These are phyloP conservation scores for Melozone crissalis DNA, from an alignment of 2,113 vertebrate species.

Conservation along the genomic window DNA sequence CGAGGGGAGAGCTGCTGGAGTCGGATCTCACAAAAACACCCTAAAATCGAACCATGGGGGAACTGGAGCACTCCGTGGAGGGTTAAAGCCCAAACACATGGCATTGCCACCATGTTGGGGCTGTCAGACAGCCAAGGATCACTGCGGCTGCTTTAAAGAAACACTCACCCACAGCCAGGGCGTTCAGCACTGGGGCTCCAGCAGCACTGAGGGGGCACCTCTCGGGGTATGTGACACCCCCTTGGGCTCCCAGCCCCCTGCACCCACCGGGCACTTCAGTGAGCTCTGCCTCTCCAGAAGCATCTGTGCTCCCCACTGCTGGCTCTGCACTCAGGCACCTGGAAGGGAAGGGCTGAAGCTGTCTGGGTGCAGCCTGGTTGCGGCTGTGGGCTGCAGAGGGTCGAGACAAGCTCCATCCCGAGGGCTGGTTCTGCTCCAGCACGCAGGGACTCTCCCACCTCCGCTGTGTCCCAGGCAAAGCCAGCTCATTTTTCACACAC, in stretches of 20 bases:
- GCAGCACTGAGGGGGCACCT: background rate
- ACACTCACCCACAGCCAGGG: background rate
- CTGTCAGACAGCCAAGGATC: background rate
- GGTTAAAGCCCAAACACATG: background rate
- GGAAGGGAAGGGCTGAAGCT: background rate
- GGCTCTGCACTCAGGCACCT: rapidly evolving
- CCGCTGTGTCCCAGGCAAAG: background rate
- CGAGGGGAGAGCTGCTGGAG: background rate
- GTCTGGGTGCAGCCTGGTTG: background rate
- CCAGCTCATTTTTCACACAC: background rate
- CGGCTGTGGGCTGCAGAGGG: background rate
- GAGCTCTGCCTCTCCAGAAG: rapidly evolving
- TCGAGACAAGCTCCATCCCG: background rate
- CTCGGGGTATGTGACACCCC: background rate
- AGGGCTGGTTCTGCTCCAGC: background rate
- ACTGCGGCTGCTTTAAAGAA: background rate
- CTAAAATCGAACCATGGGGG: background rate
- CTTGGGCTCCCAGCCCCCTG: background rate
- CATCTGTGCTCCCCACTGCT: background rate
- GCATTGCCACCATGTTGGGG: background rate
- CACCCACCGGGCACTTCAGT: rapidly evolving
- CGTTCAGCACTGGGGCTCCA: background rate
- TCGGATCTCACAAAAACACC: background rate
- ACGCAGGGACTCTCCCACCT: background rate
- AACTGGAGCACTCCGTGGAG: background rate